Conservation (phyloP, 92 coral and sea anemone species). For the Phymanthus crucifer region DNA sequence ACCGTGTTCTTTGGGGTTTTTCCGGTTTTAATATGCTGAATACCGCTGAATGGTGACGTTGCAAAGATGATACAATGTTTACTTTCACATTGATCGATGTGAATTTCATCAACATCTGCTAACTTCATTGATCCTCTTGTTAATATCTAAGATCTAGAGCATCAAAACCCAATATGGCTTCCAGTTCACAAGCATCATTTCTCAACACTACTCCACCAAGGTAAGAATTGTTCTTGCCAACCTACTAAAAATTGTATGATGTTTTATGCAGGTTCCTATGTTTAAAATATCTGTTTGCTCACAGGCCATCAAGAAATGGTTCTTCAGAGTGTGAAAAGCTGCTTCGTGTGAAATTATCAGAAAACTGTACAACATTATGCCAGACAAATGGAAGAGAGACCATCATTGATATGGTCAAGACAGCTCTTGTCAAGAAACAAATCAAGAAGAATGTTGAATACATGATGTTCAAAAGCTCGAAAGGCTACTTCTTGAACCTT, state of each 20-base stretch:
- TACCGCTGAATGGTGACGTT: too few species aligned
- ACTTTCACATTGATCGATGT: too few species aligned
- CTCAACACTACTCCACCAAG: neutral
- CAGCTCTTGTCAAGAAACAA: constrained; percentile 4
- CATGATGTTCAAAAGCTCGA: constrained; percentile 8
- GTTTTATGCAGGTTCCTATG: too few species aligned
- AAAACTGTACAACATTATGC: neutral
- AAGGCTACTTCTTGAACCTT: neutral
- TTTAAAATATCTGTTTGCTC: neutral
- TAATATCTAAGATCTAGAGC: neutral
- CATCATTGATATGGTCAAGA: constrained; percentile 7
- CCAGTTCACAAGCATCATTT: neutral
- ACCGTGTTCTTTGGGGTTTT: too few species aligned
- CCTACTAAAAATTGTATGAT: too few species aligned
- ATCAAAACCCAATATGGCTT: neutral
- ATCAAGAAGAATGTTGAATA: constrained; percentile 3
- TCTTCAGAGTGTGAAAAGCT: neutral
- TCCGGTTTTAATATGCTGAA: too few species aligned
- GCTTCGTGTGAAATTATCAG: constrained; percentile 2
- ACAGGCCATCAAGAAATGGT: neutral
- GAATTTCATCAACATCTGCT: neutral
- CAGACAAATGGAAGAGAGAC: constrained; percentile 3
- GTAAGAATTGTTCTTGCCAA: neutral
- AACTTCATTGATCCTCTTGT: neutral
- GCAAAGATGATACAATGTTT: too few species aligned